Evolutionary conservation across 2,888 invertebrate genomes (phyloP), one percentile per base, ranked within the genome.

Genomic region (Orthosia cruda): DNA sequence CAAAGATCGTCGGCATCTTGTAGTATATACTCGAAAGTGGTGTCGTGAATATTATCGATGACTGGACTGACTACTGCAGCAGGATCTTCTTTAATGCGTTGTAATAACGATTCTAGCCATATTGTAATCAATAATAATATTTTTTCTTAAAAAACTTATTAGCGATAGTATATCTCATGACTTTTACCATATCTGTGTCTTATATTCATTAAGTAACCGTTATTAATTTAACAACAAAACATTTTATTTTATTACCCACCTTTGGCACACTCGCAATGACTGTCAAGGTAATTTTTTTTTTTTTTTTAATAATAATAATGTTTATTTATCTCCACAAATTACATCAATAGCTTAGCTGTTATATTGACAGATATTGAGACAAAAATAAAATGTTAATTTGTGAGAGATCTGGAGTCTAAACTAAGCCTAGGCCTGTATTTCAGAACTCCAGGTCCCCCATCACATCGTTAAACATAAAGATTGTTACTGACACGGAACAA

Each of bases 221-320:
- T 16, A 5, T 57, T 57, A 16, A 4, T 18, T 11, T 11, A 16
- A 11, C n/a, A 11, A 9, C 7, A 40, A 40, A 7, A 40, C 9
- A 40, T 32, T 32, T 23, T 0, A 13, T 11, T 12, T n/a, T 50
- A 11, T 15, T 16, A 54, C 76, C 84, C 83, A 98, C 98, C 99
- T 90, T 97, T 97, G 23, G 99, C 98, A 94, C 99, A 99, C 95
- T 99, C 99, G 95, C 99, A 99, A 94, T 99, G 99, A 32, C 99
- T 99, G 94, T 99, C 99, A 77, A 99, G 97, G 95, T 99, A 99
- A 23, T n/a, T n/a, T n/a, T n/a, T n/a, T n/a, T n/a, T n/a, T n/a
- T n/a, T n/a, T n/a, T n/a, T n/a, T n/a, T n/a, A n/a, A n/a, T n/a
- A n/a, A n/a, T n/a, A n/a, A n/a, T n/a, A n/a, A n/a, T n/a, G n/a